Conservation (phyloP, 2,113 vertebrate species). For the Zapornia atra region DNA sequence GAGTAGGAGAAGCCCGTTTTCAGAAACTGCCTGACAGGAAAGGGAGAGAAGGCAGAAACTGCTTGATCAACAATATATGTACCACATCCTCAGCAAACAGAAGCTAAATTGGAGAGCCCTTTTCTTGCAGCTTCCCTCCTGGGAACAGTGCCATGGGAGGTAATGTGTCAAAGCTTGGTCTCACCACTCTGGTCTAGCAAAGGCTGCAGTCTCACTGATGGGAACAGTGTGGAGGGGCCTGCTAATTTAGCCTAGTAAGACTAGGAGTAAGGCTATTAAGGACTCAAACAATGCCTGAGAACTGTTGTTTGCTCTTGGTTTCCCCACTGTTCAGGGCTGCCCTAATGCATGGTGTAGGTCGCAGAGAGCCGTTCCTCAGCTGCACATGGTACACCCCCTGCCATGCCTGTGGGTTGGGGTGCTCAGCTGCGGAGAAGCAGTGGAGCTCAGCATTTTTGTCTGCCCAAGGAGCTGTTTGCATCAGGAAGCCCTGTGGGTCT, state of each 20-base stretch:
- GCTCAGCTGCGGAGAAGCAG: neutral
- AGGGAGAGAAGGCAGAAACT: constrained; percentile 28
- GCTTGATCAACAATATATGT: constrained; percentile 38
- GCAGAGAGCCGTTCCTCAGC: neutral
- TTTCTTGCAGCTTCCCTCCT: neutral
- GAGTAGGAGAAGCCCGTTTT: constrained; percentile 74
- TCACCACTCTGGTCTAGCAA: neutral
- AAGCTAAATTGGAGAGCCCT: constrained; percentile 2
- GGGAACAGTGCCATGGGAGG: neutral
- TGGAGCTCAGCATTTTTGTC: neutral
- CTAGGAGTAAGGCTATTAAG: neutral
- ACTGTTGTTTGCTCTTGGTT: neutral
- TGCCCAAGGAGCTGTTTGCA: neutral
- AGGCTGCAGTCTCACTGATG: neutral
- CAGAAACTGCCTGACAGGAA: constrained; percentile 69
- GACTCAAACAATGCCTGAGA: neutral
- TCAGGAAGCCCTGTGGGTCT: neutral
- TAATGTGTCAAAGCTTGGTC: neutral
- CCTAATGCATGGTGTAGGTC: no score
- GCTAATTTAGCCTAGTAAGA: neutral
- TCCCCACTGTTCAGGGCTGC: neutral
- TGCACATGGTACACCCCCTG: neutral
- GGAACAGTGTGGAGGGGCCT: neutral
- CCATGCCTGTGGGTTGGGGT: rapidly evolving
- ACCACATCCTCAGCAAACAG: constrained; percentile 20